Conservation (phyloP, 1,140 invertebrate species). For the Drosophila tani region DNA sequence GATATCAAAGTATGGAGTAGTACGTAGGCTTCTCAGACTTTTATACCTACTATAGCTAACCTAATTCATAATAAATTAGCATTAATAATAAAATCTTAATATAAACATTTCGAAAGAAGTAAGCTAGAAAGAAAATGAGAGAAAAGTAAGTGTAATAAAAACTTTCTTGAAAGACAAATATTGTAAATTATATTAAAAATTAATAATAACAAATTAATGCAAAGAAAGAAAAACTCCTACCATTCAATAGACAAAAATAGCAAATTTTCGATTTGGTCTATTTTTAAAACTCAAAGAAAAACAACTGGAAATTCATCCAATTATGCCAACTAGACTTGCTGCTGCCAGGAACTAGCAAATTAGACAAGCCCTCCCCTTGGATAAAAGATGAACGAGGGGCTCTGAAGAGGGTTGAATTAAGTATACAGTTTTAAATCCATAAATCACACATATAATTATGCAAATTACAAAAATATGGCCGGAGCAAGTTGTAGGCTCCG, state of each 20-base stretch:
- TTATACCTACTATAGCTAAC: no score
- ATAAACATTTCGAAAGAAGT: no score
- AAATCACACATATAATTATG: constrained; percentile 83
- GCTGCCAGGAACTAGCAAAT: constrained; percentile 41
- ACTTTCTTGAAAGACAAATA: no score
- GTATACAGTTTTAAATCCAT: constrained; percentile 73
- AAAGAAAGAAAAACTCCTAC: no score
- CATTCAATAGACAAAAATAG: not conserved
- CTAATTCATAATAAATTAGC: no score
- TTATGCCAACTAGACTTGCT: constrained; percentile 16
- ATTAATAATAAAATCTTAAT: no score
- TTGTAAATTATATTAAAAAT: no score
- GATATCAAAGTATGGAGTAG: no score
- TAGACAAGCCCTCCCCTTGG: constrained; percentile 27
- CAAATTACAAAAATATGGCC: constrained; percentile 73
- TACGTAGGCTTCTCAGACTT: no score
- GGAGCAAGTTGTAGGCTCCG: constrained; percentile 60
- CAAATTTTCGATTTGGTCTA: not conserved
- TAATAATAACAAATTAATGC: no score
- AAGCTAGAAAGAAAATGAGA: not conserved
- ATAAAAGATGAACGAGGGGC: constrained; percentile 3
- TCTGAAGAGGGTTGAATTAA: constrained; percentile 14
- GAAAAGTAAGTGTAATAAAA: not conserved
- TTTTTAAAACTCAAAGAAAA: not conserved
- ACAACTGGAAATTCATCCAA: constrained; percentile 30